Conservation (phyloP, 64 coral and sea anemone genomes). For the Montipora efflorescens region DNA sequence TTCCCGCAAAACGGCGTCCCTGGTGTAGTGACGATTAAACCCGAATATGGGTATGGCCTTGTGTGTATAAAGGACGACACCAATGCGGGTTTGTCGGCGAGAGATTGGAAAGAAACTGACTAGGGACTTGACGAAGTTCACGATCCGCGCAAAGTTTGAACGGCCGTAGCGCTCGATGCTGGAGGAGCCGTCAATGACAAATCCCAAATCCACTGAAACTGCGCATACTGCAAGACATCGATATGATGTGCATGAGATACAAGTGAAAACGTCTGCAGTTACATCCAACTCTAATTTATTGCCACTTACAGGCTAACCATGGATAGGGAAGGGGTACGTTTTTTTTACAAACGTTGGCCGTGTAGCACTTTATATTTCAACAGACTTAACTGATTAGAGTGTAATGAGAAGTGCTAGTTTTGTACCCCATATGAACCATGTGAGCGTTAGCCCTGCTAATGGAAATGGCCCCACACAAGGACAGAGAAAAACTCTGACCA, state of each 20-base stretch:
- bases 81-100: slow-evolving; percentile 41
- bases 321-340: no score
- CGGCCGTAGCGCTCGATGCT: slow-evolving; percentile 53
- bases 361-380: no score
- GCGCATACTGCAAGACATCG: slow-evolving; percentile 30
- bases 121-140: slow-evolving; percentile 54
- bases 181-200: slow-evolving; percentile 57
- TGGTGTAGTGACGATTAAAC: slow-evolving; percentile 40
- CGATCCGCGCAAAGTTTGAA: slow-evolving; percentile 51
- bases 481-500: no score
- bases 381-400: no score
- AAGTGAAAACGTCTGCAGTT: not conserved
- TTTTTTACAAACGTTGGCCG: no score
- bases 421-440: no score
- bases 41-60: slow-evolving; percentile 31
- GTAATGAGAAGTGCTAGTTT: no score
- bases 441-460: no score
- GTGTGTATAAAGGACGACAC: slow-evolving; percentile 35
- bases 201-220: slow-evolving; percentile 42
- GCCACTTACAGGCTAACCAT: no score
- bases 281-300: no score
- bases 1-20: not conserved
- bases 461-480: no score
- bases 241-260: not conserved
- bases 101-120: slow-evolving; percentile 52